Conservation (phyloP, 2,113 vertebrate species). For the Leptobrachium ailaonicum region DNA sequence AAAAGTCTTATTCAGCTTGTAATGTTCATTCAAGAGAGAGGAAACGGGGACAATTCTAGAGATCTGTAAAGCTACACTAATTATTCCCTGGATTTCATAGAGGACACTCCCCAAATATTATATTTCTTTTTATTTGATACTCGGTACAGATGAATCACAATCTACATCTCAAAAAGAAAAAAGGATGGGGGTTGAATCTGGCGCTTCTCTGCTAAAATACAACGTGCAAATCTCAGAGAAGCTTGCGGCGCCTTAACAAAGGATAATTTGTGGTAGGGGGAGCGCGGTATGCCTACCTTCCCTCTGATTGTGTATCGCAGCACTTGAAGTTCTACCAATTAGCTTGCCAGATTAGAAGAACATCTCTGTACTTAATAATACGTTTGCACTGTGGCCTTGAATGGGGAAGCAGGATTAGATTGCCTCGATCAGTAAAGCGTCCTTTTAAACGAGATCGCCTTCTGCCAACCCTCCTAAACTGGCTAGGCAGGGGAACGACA, state of each 20-base stretch:
- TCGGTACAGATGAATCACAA: too few species aligned
- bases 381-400: constrained; percentile 7
- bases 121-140: too few species aligned
- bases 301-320: neutral
- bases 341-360: constrained; percentile 29
- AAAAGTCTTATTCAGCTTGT: too few species aligned
- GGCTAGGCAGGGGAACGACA: neutral
- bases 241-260: constrained; percentile 1
- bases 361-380: constrained; percentile 26
- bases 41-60: too few species aligned
- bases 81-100: too few species aligned
- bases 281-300: neutral
- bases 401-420: constrained; percentile 13
- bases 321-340: constrained; percentile 24
- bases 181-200: neutral
- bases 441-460: neutral
- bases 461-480: neutral
- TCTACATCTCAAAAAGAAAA: neutral
- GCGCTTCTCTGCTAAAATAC: neutral
- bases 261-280: neutral
- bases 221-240: neutral
- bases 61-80: too few species aligned
- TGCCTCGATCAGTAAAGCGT: neutral
- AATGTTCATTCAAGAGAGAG: too few species aligned
- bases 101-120: too few species aligned